phyloP scores from a whole-genome alignment of 2,888 invertebrate genomes.

The Andrena marginata region DNA sequence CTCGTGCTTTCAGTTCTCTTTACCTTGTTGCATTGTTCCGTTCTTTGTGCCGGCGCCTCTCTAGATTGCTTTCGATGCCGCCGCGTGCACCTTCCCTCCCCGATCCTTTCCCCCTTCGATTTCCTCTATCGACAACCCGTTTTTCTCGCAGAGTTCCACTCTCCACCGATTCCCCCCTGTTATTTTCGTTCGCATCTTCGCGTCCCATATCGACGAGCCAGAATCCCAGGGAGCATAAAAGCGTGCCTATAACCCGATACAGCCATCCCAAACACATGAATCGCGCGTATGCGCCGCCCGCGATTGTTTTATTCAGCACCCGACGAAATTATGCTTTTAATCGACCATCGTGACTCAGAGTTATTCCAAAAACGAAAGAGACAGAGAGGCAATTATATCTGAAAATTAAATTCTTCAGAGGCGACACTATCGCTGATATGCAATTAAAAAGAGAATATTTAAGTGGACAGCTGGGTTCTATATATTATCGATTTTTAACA shows the following conservation, averaged over 20 bases:
- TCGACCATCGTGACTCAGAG: not conserved
- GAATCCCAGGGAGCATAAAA: not conserved
- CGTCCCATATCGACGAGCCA: conserved; percentile 15
- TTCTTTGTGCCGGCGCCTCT: conserved; percentile 46
- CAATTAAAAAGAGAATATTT: not conserved
- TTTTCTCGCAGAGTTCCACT: conserved; percentile 24
- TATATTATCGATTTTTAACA: not conserved
- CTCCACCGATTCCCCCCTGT: not conserved
- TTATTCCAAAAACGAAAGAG: not conserved
- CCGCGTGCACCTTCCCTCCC: not conserved
- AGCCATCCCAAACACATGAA: not conserved
- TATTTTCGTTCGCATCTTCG: conserved; percentile 39
- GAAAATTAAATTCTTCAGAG: too few species aligned
- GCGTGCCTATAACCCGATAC: not conserved
- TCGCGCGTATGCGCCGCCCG: not conserved
- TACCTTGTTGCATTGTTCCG: conserved; percentile 56
- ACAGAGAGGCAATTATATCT: too few species aligned
- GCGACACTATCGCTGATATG: too few species aligned
- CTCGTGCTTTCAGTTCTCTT: conserved; percentile 36
- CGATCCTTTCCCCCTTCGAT: not conserved
- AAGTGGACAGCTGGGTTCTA: not conserved
- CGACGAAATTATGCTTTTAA: not conserved
- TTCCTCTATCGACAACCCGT: conserved; percentile 26
- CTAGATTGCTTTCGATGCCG: conserved; percentile 52
- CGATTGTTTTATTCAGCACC: not conserved